Evolutionary conservation across 2,888 invertebrate species (phyloP), one percentile per base, ranked within the genome.

Genomic region (Nomada flava): DNA sequence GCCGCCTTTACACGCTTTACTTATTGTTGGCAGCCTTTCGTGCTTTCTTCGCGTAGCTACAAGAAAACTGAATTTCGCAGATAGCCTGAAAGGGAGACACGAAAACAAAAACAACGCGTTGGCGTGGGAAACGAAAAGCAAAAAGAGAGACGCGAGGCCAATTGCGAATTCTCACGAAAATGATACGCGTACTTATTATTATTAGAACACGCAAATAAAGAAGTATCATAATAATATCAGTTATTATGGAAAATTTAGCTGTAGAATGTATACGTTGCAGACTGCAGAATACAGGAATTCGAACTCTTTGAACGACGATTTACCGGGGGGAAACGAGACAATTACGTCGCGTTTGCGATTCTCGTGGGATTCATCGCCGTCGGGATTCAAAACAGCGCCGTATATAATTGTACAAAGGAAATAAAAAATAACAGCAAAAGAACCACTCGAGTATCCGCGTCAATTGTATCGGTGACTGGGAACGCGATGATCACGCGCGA

Each of bases 301-400:
- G 63, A 77, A 72, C 72, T 65, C 72, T 75, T 72, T 76, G 76
- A 82, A 72, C 83, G 77, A 75, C 80, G 72, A 83, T 77, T 74
- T 77, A 77, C 86, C 11, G 23, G 52, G 65, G 53, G 73, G 72
- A 82, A 72, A 57, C 67, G 53, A 59, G 71, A 77, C 71, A 80
- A 76, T 86, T 77, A 84, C 52, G 59, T 83, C 60, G 69, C 70
- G 23, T 60, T 59, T 50, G n/a, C n/a, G 63, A 20, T 53, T 23
- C 44, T 57, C 10, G 47, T 15, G 55, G 50, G 55, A 57, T 47
- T 55, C 53, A n/a, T 67, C 74, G 50, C 44, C 26, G 9, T 44
- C 52, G 20, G 50, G 36, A 63, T 60, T 79, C 68, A 50, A 26
- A 75, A 63, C 63, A 68, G 42, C 36, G 3, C 20, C 7, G 29